phyloP scores from a whole-genome alignment of 2,113 vertebrate genomes.

The Miniopterus natalensis region DNA sequence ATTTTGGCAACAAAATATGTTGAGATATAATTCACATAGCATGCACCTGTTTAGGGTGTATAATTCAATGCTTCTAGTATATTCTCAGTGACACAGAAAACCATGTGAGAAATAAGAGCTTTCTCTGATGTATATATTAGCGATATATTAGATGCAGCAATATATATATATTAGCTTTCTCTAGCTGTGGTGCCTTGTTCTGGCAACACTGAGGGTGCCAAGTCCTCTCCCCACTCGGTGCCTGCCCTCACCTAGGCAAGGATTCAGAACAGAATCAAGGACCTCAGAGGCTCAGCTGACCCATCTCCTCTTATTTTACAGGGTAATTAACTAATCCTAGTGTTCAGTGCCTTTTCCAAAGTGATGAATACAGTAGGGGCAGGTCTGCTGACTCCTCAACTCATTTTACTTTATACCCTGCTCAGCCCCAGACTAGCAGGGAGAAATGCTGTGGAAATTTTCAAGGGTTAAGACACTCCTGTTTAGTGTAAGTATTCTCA shows the following conservation, averaged over 20 bases:
- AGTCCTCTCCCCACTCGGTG: background rate
- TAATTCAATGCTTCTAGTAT: background rate
- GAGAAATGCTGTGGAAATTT: background rate
- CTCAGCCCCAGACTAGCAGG: background rate
- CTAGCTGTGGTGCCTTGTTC: background rate
- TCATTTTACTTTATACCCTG: background rate
- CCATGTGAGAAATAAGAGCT: background rate
- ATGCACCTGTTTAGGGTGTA: background rate
- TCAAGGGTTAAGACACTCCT: background rate
- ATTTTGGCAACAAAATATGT: background rate
- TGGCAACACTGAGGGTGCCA: background rate
- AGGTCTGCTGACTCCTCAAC: background rate
- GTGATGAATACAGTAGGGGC: background rate
- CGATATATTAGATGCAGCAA: no score
- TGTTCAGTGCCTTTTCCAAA: background rate
- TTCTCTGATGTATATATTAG: background rate
- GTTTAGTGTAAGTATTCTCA: constrained; percentile 5
- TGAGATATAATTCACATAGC: background rate
- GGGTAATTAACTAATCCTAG: background rate
- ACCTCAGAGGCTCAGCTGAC: background rate
- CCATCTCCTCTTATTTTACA: background rate
- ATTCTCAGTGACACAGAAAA: background rate
- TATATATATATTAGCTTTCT: no score
- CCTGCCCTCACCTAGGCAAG: background rate
- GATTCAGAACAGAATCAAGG: background rate